Percentiles rank a stretch among this genome's conserved stretches.
Evolutionary conservation across 2,113 vertebrate genomes (phyloP).

Genomic region (Casuarius casuarius): DNA sequence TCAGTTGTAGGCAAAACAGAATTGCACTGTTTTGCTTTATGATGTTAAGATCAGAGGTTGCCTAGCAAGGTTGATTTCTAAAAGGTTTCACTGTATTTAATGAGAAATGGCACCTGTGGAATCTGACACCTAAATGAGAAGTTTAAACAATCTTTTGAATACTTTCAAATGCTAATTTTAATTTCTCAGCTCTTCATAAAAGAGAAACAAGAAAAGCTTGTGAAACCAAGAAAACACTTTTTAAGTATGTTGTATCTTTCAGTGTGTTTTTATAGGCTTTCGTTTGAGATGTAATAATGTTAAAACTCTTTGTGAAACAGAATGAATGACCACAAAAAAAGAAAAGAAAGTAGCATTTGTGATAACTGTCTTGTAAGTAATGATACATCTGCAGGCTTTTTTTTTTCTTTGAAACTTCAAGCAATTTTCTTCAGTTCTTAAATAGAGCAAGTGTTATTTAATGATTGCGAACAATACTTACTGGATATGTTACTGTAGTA

Average conservation of each 20-base stretch:
- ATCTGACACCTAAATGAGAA: slow-evolving; percentile 59
- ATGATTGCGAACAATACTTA: background rate
- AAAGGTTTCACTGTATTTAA: slow-evolving; percentile 62
- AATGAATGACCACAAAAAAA: slow-evolving; percentile 77
- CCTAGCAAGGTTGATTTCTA: slow-evolving; percentile 13
- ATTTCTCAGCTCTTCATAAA: slow-evolving; percentile 76
- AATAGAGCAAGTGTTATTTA: background rate
- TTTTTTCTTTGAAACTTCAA: slow-evolving; percentile 65
- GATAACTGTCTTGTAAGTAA: slow-evolving; percentile 64
- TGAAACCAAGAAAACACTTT: slow-evolving; percentile 85
- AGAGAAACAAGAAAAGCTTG: slow-evolving; percentile 84
- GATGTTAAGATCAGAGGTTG: slow-evolving; percentile 2
- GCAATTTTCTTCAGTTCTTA: slow-evolving; percentile 52
- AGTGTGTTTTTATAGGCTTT: slow-evolving; percentile 77
- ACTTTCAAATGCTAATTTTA: slow-evolving; percentile 87
- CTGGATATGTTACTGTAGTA: background rate
- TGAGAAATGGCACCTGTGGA: slow-evolving; percentile 74
- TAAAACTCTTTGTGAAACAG: slow-evolving; percentile 75
- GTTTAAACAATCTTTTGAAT: slow-evolving; percentile 75
- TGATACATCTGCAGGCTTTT: slow-evolving; percentile 57
- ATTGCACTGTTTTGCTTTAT: slow-evolving; percentile 2
- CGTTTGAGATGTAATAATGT: slow-evolving; percentile 72
- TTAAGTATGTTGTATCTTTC: slow-evolving; percentile 76
- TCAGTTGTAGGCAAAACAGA: background rate
- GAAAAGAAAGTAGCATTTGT: slow-evolving; percentile 84